phyloP scores from a whole-genome alignment of 92 coral and sea anemone species.

The Parazoanthus atlanticus region DNA sequence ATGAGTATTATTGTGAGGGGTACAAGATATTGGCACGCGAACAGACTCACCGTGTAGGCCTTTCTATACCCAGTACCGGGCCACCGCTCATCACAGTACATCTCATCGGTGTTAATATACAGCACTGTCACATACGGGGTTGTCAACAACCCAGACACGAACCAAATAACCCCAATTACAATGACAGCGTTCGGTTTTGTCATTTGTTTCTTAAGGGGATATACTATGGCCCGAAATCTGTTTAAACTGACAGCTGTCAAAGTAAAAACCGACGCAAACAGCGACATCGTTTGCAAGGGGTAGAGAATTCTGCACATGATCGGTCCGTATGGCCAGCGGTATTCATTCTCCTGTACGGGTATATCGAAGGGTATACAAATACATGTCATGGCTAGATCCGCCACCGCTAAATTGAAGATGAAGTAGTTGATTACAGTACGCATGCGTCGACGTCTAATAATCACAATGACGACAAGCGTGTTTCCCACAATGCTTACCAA shows the following conservation, averaged over 20 bases:
- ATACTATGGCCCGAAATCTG: constrained; percentile 91
- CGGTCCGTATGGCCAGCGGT: constrained; percentile 91
- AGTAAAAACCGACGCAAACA: constrained; percentile 92
- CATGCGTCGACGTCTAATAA: constrained; percentile 88
- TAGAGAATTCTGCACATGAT: constrained; percentile 79
- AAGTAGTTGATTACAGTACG: constrained; percentile 94
- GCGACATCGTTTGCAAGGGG: constrained; percentile 89
- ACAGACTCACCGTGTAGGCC: constrained; percentile 78
- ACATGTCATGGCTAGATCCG: constrained; percentile 89
- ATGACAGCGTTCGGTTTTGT: constrained; percentile 57
- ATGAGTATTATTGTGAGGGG: constrained; percentile 74
- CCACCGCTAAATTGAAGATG: constrained; percentile 89
- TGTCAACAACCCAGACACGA: constrained; percentile 58
- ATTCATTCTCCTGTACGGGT: constrained; percentile 84
- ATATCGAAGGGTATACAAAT: constrained; percentile 95
- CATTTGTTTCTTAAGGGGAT: constrained; percentile 88
- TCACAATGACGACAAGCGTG: constrained; percentile 84
- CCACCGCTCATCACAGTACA: constrained; percentile 77
- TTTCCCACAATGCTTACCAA: constrained; percentile 89
- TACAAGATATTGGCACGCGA: constrained; percentile 81
- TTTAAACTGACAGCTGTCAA: constrained; percentile 92
- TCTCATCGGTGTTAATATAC: constrained; percentile 26
- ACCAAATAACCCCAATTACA: constrained; percentile 72
- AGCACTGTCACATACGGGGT: constrained; percentile 75
- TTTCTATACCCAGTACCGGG: constrained; percentile 65